Conservation (phyloP, 2,113 vertebrate species). For the Hipposideros armiger region DNA sequence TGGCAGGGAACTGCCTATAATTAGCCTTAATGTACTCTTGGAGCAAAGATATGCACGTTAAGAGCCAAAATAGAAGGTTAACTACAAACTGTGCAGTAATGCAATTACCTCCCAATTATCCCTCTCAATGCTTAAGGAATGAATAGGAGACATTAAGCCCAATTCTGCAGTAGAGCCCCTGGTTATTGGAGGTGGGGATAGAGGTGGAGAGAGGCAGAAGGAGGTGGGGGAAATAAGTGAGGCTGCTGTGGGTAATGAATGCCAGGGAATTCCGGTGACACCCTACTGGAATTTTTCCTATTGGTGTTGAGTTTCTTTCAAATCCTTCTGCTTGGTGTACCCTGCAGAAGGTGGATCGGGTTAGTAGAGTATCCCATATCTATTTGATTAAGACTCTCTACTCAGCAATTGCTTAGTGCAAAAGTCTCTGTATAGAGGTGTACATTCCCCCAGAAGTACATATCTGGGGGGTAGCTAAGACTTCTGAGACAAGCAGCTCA, state of each 20-base stretch:
- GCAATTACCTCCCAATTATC: slow-evolving; percentile 82
- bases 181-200: slow-evolving; percentile 18
- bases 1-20: slow-evolving; percentile 79
- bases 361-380: not conserved
- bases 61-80: slow-evolving; percentile 82
- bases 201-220: not conserved
- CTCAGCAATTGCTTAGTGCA: not conserved
- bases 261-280: not conserved
- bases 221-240: not conserved
- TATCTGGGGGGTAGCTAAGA: not conserved
- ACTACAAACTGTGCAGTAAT: slow-evolving; percentile 78
- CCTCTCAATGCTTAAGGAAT: slow-evolving; percentile 66
- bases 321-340: not conserved
- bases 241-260: not conserved
- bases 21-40: slow-evolving; percentile 81
- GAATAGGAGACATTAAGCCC: slow-evolving; percentile 73
- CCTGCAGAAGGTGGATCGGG: not conserved
- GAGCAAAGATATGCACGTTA: slow-evolving; percentile 75
- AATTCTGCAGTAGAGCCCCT: slow-evolving; percentile 36
- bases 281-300: not conserved
- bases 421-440: not conserved
- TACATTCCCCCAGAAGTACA: not conserved
- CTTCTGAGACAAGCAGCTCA: not conserved
- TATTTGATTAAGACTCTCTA: not conserved
- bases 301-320: not conserved